phyloP scores from a whole-genome alignment of 2,113 vertebrate species.

The Dryoscopus gambensis region DNA sequence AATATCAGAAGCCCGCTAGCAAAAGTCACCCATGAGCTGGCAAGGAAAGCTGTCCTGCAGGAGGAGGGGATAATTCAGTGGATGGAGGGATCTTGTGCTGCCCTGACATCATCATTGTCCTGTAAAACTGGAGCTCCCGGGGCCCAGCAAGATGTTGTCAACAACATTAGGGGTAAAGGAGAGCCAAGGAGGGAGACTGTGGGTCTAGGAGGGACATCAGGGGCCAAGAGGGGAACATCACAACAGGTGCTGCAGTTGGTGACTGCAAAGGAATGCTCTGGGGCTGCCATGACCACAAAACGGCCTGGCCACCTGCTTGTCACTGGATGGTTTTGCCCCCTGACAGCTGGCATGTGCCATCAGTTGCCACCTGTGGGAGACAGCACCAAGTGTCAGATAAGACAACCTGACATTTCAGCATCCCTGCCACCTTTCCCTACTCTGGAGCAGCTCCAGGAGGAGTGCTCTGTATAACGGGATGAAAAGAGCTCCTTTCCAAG shows the following conservation, averaged over 20 bases:
- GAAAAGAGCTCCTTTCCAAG: background rate
- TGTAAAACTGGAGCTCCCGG: background rate
- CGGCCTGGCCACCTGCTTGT: background rate
- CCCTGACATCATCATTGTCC: rapidly evolving
- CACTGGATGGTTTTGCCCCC: background rate
- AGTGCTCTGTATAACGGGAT: rapidly evolving
- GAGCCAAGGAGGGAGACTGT: background rate
- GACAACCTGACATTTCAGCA: background rate
- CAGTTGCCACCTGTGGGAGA: background rate
- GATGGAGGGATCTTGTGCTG: background rate
- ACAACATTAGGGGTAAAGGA: background rate
- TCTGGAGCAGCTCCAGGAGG: background rate
- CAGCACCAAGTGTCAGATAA: background rate
- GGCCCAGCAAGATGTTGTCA: background rate
- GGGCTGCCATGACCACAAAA: background rate
- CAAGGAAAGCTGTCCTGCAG: background rate
- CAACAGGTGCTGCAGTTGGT: background rate
- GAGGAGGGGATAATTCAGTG: background rate
- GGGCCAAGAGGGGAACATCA: background rate
- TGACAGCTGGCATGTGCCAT: background rate
- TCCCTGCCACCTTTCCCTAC: background rate
- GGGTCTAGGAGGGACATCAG: background rate
- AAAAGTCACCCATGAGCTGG: background rate
- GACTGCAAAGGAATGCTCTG: background rate
- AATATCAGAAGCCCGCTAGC: background rate